These are phyloP conservation scores for Falco rusticolus DNA, from an alignment of 2,797 vertebrate species.

Conservation along the genomic window DNA sequence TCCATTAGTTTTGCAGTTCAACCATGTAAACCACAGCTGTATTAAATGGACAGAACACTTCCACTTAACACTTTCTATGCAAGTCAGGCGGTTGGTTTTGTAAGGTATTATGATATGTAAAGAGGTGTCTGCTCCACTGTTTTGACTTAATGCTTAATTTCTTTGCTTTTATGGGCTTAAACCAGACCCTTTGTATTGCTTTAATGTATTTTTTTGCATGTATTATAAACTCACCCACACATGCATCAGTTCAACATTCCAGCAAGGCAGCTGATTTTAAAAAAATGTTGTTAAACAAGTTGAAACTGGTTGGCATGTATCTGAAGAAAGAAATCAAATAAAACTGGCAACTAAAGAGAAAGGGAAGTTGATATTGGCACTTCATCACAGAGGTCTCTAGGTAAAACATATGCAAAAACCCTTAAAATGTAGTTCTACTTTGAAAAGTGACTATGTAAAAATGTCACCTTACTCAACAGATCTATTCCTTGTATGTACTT, in stretches of 20 bases:
- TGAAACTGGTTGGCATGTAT: slow-evolving; percentile 58
- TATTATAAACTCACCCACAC: slow-evolving; percentile 34
- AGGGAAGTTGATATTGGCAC: slow-evolving; percentile 65
- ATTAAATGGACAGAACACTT: background rate
- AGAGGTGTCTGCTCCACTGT: background rate
- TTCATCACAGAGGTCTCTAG: slow-evolving; percentile 53
- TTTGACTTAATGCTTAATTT: slow-evolving; percentile 1
- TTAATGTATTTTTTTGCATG: slow-evolving; percentile 46
- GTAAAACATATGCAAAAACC: slow-evolving; percentile 70
- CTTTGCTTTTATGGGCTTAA: slow-evolving; percentile 20
- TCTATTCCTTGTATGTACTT: background rate
- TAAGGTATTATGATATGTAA: background rate
- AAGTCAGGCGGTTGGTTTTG: background rate
- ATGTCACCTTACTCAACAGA: slow-evolving; percentile 50
- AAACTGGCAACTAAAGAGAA: slow-evolving; percentile 60
- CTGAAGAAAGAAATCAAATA: slow-evolving; percentile 53
- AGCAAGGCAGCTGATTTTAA: slow-evolving; percentile 52
- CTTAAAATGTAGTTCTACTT: slow-evolving; percentile 53
- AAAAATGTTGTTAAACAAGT: slow-evolving; percentile 63
- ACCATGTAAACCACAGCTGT: background rate
- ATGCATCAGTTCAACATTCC: slow-evolving; percentile 49
- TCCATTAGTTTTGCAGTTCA: background rate
- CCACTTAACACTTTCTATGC: background rate
- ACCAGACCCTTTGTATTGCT: slow-evolving; percentile 2
- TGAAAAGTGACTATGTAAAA: slow-evolving; percentile 59